These are phyloP conservation scores for Drosophila maculinotata DNA, from an alignment of 2,888 invertebrate species.

Conservation along the genomic window DNA sequence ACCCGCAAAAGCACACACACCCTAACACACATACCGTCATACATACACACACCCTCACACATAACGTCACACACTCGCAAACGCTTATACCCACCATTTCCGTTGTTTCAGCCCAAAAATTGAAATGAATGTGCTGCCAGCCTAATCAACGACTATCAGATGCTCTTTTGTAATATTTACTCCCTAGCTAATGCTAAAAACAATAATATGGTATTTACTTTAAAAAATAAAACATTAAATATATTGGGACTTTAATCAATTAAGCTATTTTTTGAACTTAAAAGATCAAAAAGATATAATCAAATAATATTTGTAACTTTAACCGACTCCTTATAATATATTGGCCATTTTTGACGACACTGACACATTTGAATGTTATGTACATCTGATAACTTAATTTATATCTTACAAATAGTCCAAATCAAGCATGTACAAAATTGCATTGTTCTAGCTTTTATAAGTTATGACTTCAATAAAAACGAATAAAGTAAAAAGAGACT, in stretches of 20 bases:
- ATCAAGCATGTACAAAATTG: neutral
- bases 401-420: neutral
- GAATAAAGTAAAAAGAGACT: neutral
- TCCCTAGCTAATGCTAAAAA: too few species aligned
- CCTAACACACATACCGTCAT: conserved; percentile 12
- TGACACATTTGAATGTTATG: too few species aligned
- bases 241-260: too few species aligned
- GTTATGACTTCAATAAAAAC: neutral
- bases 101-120: conserved; percentile 38
- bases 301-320: too few species aligned
- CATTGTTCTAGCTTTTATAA: neutral
- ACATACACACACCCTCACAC: conserved; percentile 8
- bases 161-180: too few species aligned
- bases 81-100: conserved; percentile 35
- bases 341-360: too few species aligned
- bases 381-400: too few species aligned
- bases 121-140: conserved; percentile 6
- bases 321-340: too few species aligned
- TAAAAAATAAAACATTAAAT: too few species aligned
- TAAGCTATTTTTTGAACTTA: too few species aligned
- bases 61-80: neutral
- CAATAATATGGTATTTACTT: too few species aligned
- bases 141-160: conserved; percentile 1
- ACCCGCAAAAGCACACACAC: conserved; percentile 33
- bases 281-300: too few species aligned